A percentile compares a stretch with the other conserved stretches of the same genome.
These are phyloP conservation scores for Cephus sareptanus DNA, from an alignment of 2,888 invertebrate genomes.

Conservation along the genomic window DNA sequence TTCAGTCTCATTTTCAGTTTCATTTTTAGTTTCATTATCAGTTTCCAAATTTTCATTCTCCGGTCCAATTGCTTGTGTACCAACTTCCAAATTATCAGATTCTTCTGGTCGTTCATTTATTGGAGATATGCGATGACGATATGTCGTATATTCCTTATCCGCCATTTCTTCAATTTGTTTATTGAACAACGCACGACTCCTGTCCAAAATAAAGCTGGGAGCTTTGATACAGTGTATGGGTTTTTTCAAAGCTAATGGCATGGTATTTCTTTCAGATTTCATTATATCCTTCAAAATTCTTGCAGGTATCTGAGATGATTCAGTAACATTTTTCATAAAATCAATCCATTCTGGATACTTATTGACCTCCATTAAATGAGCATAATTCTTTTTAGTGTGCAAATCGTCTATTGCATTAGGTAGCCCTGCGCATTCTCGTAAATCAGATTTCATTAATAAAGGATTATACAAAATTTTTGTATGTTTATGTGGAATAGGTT, in stretches of 20 bases:
- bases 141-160: slow-evolving; percentile 36
- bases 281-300: not conserved
- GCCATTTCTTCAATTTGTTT: slow-evolving; percentile 37
- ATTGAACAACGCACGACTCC: slow-evolving; percentile 34
- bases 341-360: slow-evolving; percentile 49
- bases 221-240: slow-evolving; percentile 34
- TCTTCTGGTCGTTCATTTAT: not conserved
- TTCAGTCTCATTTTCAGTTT: not conserved
- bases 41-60: not conserved
- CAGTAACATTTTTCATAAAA: slow-evolving; percentile 30
- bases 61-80: not conserved
- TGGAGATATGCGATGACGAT: slow-evolving; percentile 33
- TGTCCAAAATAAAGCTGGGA: slow-evolving; percentile 38
- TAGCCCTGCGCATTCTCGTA: not conserved
- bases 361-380: slow-evolving; percentile 9
- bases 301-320: not conserved
- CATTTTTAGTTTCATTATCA: not conserved
- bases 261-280: not conserved
- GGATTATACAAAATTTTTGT: slow-evolving; percentile 27
- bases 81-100: not conserved
- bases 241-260: slow-evolving; percentile 6
- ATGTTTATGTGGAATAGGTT: slow-evolving; percentile 30
- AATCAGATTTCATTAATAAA: slow-evolving; percentile 2
- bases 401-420: not conserved
- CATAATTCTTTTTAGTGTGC: not conserved